These are phyloP conservation scores for Columba livia DNA, from an alignment of 2,113 vertebrate species.

Conservation along the genomic window DNA sequence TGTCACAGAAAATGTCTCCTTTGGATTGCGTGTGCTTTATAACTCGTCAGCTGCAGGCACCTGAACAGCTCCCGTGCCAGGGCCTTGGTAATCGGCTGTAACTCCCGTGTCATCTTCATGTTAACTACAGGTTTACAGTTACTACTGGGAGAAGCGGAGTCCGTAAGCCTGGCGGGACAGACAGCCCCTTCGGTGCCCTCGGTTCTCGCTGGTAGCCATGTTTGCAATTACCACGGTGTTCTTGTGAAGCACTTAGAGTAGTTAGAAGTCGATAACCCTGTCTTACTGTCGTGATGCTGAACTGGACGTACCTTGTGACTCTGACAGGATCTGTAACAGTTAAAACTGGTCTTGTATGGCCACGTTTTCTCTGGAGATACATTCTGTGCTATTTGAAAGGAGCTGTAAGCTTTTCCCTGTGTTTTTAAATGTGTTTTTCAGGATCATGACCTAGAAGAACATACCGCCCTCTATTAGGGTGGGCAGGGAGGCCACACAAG, in stretches of 20 bases:
- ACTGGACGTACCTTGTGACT: background rate
- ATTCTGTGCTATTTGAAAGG: background rate
- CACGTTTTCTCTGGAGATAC: background rate
- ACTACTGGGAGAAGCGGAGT: background rate
- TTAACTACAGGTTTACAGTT: background rate
- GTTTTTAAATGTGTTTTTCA: background rate
- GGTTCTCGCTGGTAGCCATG: background rate
- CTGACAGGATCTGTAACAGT: background rate
- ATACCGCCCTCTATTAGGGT: background rate
- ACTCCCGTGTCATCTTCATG: background rate
- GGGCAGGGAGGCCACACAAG: background rate
- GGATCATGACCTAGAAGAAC: background rate
- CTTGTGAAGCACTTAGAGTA: background rate
- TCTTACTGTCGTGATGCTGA: background rate
- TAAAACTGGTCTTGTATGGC: background rate
- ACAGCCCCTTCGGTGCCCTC: background rate
- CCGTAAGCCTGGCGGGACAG: background rate
- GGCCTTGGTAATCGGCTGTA: background rate
- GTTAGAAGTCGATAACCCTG: background rate
- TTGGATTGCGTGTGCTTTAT: background rate
- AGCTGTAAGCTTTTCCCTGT: background rate
- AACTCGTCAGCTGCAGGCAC: background rate
- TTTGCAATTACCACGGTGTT: background rate
- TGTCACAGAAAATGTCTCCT: background rate
- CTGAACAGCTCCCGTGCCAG: background rate